These are phyloP conservation scores for Leptoclinus maculatus DNA, from an alignment of 2,797 vertebrate genomes.

Conservation along the genomic window DNA sequence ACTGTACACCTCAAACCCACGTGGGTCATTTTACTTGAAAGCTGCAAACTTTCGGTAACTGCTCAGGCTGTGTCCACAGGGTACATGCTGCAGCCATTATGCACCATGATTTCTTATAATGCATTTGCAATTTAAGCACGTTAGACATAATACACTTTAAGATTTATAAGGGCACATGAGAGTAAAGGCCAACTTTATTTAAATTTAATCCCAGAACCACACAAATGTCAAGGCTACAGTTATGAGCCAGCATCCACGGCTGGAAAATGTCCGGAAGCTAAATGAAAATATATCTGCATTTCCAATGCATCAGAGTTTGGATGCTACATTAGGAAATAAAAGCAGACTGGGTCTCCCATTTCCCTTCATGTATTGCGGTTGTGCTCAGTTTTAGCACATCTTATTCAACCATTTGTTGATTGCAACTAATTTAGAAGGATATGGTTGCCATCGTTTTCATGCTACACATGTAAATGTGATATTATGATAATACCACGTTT, in stretches of 20 bases:
- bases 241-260: conserved; percentile 19
- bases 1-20: conserved; percentile 10
- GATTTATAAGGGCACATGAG: conserved; percentile 52
- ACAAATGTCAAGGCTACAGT: conserved; percentile 57
- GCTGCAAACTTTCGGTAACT: conserved; percentile 16
- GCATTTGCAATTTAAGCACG: conserved; percentile 48
- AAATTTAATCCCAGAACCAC: conserved; percentile 62
- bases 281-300: conserved; percentile 31
- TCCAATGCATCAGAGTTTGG: conserved; percentile 22
- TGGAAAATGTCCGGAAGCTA: conserved; percentile 41
- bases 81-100: conserved; percentile 31
- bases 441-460: neutral
- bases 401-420: neutral
- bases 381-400: neutral
- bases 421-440: neutral
- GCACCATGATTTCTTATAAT: conserved; percentile 35
- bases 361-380: conserved; percentile 17
- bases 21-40: conserved; percentile 24
- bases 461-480: neutral
- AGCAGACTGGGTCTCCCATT: neutral
- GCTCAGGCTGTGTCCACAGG: conserved; percentile 25
- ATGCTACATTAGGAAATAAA: conserved; percentile 34
- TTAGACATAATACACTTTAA: conserved; percentile 55
- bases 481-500: too few relatives aligned
- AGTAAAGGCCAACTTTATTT: conserved; percentile 65